Evolutionary conservation across 2,797 vertebrate genomes (phyloP).

Genomic region (Lindbergichthys nudifrons): DNA sequence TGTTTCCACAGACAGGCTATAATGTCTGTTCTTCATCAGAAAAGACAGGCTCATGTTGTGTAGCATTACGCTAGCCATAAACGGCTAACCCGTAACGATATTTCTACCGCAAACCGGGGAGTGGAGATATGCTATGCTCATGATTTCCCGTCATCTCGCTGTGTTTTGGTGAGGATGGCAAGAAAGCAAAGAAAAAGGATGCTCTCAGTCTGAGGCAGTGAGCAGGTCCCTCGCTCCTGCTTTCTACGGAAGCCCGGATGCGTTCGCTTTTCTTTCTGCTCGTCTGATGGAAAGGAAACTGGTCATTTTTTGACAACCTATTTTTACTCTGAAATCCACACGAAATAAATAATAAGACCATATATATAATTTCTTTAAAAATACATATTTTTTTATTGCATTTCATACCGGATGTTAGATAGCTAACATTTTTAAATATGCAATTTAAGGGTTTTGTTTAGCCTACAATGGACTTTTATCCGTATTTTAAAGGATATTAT

Average conservation of each 20-base stretch:
- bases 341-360: neutral
- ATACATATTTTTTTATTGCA: neutral
- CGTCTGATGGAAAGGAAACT: neutral
- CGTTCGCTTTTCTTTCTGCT: slow-evolving; percentile 11
- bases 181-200: slow-evolving; percentile 70
- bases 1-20: slow-evolving; percentile 57
- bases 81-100: slow-evolving; percentile 16
- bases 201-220: slow-evolving; percentile 70
- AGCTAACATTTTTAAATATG: too few species aligned
- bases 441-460: neutral
- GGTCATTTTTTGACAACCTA: slow-evolving; percentile 6
- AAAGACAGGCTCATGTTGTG: slow-evolving; percentile 43
- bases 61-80: slow-evolving; percentile 41
- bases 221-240: slow-evolving; percentile 75
- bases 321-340: neutral
- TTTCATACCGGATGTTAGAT: neutral
- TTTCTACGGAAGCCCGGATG: slow-evolving; percentile 83
- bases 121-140: slow-evolving; percentile 26
- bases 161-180: slow-evolving; percentile 66
- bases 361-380: neutral
- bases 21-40: slow-evolving; percentile 60
- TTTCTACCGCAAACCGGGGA: slow-evolving; percentile 36
- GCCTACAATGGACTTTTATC: neutral
- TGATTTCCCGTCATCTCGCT: slow-evolving; percentile 56
- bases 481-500: neutral